phyloP scores from a whole-genome alignment of 2,888 invertebrate species.

The Argyresthia goedartella region DNA sequence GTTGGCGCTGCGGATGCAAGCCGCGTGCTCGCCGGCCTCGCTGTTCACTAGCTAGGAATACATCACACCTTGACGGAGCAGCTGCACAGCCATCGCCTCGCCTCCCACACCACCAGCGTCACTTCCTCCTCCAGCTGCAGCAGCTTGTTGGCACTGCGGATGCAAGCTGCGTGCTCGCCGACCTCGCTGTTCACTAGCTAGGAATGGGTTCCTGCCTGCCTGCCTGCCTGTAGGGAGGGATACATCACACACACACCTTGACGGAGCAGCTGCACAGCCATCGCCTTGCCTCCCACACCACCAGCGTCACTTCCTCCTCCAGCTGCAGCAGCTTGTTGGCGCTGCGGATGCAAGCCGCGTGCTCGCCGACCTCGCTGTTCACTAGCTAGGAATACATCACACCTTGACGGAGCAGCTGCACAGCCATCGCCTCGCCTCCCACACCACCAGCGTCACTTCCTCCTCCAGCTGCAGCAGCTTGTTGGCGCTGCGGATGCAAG shows the following conservation, averaged over 20 bases:
- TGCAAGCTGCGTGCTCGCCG: too few relatives aligned
- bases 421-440: conserved; percentile 80
- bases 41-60: too few relatives aligned
- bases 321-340: conserved; percentile 76
- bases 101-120: too few relatives aligned
- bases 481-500: conserved; percentile 78
- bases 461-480: conserved; percentile 78
- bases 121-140: too few relatives aligned
- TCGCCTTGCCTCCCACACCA: conserved; percentile 80
- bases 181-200: not conserved
- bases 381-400: conserved; percentile 15
- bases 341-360: conserved; percentile 75
- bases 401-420: conserved; percentile 80
- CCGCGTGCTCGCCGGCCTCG: too few relatives aligned
- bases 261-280: conserved; percentile 85
- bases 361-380: conserved; percentile 73
- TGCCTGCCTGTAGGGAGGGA: conserved; percentile 77
- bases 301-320: conserved; percentile 79
- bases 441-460: conserved; percentile 77
- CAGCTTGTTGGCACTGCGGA: too few relatives aligned
- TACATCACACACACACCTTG: conserved; percentile 31
- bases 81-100: too few relatives aligned
- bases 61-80: too few relatives aligned
- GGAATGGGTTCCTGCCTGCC: conserved; percentile 68
- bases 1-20: too few relatives aligned